Conservation (phyloP, 1,140 invertebrate genomes). For the Tribolium madens region DNA sequence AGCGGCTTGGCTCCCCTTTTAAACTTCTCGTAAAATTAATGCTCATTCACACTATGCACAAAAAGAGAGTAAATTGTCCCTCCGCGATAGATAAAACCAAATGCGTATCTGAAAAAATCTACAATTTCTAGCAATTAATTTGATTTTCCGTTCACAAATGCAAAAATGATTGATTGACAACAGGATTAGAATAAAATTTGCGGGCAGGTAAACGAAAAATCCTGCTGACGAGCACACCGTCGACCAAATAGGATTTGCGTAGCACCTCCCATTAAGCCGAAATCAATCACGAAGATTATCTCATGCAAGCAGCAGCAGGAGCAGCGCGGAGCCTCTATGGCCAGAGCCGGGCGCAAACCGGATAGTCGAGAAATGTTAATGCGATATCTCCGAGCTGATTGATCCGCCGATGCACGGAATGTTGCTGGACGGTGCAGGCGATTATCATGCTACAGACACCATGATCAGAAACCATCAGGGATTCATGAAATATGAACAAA, state of each 20-base stretch:
- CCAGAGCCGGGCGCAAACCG: constrained; percentile 12
- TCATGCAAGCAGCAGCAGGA: constrained; percentile 26
- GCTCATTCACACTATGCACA: constrained; percentile 1
- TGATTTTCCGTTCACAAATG: background rate
- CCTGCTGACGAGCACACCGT: background rate
- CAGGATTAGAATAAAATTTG: background rate
- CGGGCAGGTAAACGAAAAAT: background rate
- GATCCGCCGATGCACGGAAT: constrained; percentile 35
- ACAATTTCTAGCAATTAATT: background rate
- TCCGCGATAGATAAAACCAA: background rate
- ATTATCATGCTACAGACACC: constrained; percentile 28
- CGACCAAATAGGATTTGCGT: constrained; percentile 28
- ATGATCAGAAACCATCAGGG: constrained; percentile 14
- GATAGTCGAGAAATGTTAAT: constrained; percentile 37
- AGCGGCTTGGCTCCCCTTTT: background rate
- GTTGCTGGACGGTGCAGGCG: constrained; percentile 20
- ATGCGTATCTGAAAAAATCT: background rate
- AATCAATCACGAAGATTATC: constrained; percentile 37
- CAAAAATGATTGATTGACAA: background rate
- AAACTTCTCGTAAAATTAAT: constrained; percentile 14
- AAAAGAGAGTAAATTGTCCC: background rate
- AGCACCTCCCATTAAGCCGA: constrained; percentile 29
- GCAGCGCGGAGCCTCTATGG: constrained; percentile 14
- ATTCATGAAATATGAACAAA: constrained; percentile 17
- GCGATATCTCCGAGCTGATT: constrained; percentile 23